Base-by-base conservation (phyloP, 2,797 vertebrate species). In the Myiotriccus ornatus region DNA sequence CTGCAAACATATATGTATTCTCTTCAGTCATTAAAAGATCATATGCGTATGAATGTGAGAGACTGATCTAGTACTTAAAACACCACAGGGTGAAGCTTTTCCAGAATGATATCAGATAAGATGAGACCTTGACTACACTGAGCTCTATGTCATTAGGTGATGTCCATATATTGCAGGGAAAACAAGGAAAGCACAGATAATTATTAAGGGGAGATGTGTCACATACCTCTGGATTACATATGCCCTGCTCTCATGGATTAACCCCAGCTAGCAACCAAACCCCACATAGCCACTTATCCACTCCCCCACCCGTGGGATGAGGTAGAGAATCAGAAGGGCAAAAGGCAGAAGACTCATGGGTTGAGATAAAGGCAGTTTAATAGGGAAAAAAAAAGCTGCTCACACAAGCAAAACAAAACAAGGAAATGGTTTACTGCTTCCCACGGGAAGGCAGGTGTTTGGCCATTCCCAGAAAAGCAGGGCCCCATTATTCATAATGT, bases 281-380 rank as follows among this genome's bases (percentile, higher is more conserved):
- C 27, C 5, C 32, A n/a, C 12, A 24, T 4, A 50, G 19, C 15
- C 0, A 0, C 43, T 69, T 35, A 8, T 10, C 16, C 32, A 28
- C 20, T 69, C 5, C 14, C 23, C 28, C 19, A 56, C 16, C 3
- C 13, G 1, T 37, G 49, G 16, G 32, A 77, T 28, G 14, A 6
- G 15, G 13, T 7, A 43, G 53, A 43, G 27, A 43, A 43, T 37
- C 9, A 43, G 41, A 55, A 55, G 2, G 3, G 9, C 10, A 75
- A 75, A 67, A 55, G 25, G 1, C 16, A n/a, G 41, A 63, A 41
- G n/a, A 47, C 15, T 2, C 2, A 1, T 16, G 14, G 7, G 2
- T 49, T 78, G 43, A 35, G 49, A 27, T 20, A 44, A 57, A n/a
- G 23, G 24, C 5, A 37, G 13, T 14, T 64, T 44, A 50, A 44